phyloP scores from a whole-genome alignment of 2,888 invertebrate genomes.

The Cancer borealis region DNA sequence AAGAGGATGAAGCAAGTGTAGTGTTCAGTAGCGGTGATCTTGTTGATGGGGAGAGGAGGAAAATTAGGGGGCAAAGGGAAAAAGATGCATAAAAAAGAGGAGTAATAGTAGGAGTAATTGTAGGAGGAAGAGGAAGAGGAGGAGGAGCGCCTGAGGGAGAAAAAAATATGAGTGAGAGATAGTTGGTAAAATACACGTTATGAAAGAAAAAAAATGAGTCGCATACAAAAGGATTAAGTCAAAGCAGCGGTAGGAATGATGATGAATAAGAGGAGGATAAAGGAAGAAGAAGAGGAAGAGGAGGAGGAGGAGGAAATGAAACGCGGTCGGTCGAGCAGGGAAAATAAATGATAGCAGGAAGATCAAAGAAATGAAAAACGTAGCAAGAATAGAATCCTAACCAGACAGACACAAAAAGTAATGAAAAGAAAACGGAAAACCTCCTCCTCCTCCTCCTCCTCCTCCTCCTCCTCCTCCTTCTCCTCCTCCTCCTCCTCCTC shows the following conservation, averaged over 20 bases:
- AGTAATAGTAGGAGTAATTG: not conserved
- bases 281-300: no score
- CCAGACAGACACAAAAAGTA: not conserved
- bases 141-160: not conserved
- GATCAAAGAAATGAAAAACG: not conserved
- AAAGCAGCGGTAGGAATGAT: not conserved
- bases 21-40: not conserved
- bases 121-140: not conserved
- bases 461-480: not conserved
- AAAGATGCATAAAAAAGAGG: no score
- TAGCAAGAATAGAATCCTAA: no score
- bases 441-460: not conserved
- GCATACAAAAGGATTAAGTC: not conserved
- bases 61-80: not conserved
- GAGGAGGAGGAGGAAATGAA: constrained; percentile 16
- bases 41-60: not conserved
- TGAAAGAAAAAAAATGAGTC: not conserved
- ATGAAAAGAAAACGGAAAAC: no score
- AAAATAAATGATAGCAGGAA: not conserved
- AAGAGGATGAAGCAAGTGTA: not conserved
- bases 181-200: no score
- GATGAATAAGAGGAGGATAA: not conserved
- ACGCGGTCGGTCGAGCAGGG: not conserved
- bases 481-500: no score
- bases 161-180: not conserved